Percentiles rank a stretch among this genome's conserved stretches.
These are phyloP conservation scores for Baccha elongata DNA, from an alignment of 2,888 invertebrate genomes.

Conservation along the genomic window DNA sequence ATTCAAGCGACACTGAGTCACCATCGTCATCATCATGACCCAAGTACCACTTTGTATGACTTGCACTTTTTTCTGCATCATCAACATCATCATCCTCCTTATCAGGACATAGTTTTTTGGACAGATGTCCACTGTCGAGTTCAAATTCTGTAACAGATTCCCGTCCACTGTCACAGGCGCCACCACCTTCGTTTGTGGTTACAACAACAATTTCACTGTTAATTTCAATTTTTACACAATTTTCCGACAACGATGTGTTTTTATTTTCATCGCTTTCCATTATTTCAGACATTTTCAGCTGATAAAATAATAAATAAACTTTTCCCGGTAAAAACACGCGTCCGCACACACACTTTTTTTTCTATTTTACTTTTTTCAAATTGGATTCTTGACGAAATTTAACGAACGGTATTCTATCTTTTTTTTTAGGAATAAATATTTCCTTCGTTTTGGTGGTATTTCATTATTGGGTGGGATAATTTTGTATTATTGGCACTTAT, in stretches of 20 bases:
- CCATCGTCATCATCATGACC: slow-evolving; percentile 72
- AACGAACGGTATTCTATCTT: slow-evolving; percentile 39
- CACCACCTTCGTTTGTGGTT: slow-evolving; percentile 32
- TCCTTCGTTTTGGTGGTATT: slow-evolving; percentile 19
- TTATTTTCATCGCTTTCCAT: slow-evolving; percentile 42
- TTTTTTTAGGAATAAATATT: slow-evolving; percentile 26
- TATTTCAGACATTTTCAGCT: slow-evolving; percentile 58
- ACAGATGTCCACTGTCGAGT: slow-evolving; percentile 60
- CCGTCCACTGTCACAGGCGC: slow-evolving; percentile 78
- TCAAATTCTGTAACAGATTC: slow-evolving; percentile 79
- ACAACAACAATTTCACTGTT: slow-evolving; percentile 56
- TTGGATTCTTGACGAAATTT: slow-evolving; percentile 17
- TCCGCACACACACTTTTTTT: background rate
- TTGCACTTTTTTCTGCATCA: slow-evolving; percentile 73
- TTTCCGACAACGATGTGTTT: background rate
- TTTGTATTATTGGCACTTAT: slow-evolving; percentile 45
- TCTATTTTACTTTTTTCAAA: slow-evolving; percentile 15
- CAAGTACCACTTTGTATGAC: slow-evolving; percentile 79
- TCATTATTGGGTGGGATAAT: slow-evolving; percentile 29
- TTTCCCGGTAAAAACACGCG: slow-evolving; percentile 46
- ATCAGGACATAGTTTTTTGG: slow-evolving; percentile 70
- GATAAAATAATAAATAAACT: slow-evolving; percentile 12
- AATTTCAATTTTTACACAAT: slow-evolving; percentile 53
- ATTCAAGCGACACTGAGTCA: slow-evolving; percentile 18
- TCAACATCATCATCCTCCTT: slow-evolving; percentile 57